Evolutionary conservation across 2,888 invertebrate genomes (phyloP).

Genomic region (Chironomus riparius): DNA sequence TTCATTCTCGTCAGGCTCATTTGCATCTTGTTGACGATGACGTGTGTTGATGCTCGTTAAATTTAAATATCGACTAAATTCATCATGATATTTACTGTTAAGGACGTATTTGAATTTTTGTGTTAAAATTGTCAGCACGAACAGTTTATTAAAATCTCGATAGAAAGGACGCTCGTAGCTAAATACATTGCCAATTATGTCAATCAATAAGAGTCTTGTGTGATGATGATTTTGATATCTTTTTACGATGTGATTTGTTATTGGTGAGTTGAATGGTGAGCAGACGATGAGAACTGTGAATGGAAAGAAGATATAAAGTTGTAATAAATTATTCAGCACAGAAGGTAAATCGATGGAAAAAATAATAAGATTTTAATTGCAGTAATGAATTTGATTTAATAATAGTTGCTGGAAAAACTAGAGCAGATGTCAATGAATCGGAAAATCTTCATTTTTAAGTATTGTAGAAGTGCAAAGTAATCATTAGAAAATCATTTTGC

Average conservation of each 20-base stretch:
- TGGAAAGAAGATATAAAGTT: neutral
- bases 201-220: slow-evolving; percentile 41
- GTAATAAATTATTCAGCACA: too few relatives aligned
- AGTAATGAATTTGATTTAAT: too few relatives aligned
- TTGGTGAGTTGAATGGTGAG: slow-evolving; percentile 27
- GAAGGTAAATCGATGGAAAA: too few relatives aligned
- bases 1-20: neutral
- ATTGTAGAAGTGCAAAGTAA: too few relatives aligned
- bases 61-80: slow-evolving; percentile 29
- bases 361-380: too few relatives aligned
- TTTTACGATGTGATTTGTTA: slow-evolving; percentile 28
- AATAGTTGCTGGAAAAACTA: too few relatives aligned
- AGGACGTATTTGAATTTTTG: slow-evolving; percentile 41
- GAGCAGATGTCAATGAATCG: too few relatives aligned
- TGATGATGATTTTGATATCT: slow-evolving; percentile 29
- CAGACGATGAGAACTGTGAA: slow-evolving; percentile 19
- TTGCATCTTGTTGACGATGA: too few relatives aligned
- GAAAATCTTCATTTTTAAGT: too few relatives aligned
- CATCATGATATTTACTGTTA: slow-evolving; percentile 35
- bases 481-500: too few relatives aligned
- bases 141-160: slow-evolving; percentile 37
- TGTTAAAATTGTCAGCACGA: slow-evolving; percentile 41
- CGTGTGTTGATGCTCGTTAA: neutral
- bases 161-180: slow-evolving; percentile 40
- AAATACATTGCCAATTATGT: slow-evolving; percentile 40